Base-by-base conservation (phyloP, 2,113 vertebrate species). In the Reinhardtius hippoglossoides region DNA sequence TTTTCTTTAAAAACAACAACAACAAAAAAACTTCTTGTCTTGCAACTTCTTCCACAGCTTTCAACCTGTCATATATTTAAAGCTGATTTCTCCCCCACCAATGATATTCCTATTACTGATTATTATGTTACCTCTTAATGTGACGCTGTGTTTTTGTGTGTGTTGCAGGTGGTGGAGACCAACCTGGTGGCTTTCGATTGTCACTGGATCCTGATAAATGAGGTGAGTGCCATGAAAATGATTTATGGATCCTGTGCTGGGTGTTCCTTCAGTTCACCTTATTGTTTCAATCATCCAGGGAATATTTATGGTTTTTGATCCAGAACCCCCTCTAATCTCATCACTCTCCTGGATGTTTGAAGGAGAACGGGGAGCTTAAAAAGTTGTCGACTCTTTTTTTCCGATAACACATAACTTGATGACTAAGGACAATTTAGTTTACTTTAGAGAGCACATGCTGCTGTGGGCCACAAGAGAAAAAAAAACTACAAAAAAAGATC, bases 151-250 rank as follows among this genome's bases (percentile, higher is more conserved):
- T 95, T 91, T 79, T 93, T 95, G 92, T 91, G 74, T 92, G 92
- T 9, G 94, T 95, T 92, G 86, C 94, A 99, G 98, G 98, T 99
- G 71, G 97, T 99, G 93, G 97, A 99, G 93, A 98, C 98, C 67
- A 99, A 99, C 95, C 94, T 99, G 92, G 96, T 99, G 89, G 97
- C 97, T 82, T 99, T 99, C 83, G 98, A 99, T 94, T 99, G 98
- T 94, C 98, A 99, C 93, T 99, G 98, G 98, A 98, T 99, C 95
- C 96, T 99, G 94, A 99, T 99, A 92, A 99, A 99, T 86, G 98
- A 99, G 97, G 98, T 99, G 94, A 95, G 94, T 77, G 69, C 20
- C 50, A 27, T 56, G 62, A 24, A 58, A 69, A 81, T 77, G 68
- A 85, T 84, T 78, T 71, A 78, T 77, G 3, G 20, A 76, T 76